Percentiles rank a stretch among this genome's conserved stretches.
phyloP scores from a whole-genome alignment of 2,888 invertebrate species.

The Choreutis nemorana region DNA sequence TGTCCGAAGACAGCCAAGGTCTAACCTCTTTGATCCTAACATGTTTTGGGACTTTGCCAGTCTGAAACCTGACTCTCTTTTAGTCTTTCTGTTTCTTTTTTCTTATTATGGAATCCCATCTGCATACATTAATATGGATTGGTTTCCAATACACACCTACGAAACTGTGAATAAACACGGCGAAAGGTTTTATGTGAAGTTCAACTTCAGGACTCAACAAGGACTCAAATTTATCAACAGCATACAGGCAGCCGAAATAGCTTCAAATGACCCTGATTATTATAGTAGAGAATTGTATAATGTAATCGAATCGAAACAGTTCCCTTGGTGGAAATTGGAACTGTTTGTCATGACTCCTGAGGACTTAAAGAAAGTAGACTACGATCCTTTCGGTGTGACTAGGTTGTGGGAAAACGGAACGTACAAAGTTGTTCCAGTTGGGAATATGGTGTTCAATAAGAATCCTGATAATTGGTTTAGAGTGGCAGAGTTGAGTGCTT shows the following conservation, averaged over 20 bases:
- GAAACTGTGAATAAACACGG: constrained; percentile 79
- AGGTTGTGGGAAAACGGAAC: constrained; percentile 45
- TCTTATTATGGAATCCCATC: constrained; percentile 88
- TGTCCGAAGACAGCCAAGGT: constrained; percentile 63
- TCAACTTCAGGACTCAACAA: constrained; percentile 88
- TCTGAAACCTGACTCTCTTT: constrained; percentile 70
- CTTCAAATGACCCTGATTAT: constrained; percentile 81
- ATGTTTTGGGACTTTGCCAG: constrained; percentile 61
- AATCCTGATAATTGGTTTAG: constrained; percentile 57
- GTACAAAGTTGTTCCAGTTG: constrained; percentile 54
- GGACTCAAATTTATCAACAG: constrained; percentile 77
- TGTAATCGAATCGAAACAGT: constrained; percentile 74
- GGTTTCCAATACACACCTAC: constrained; percentile 89
- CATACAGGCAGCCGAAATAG: constrained; percentile 68
- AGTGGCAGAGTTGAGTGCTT: constrained; percentile 59
- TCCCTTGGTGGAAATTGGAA: constrained; percentile 45
- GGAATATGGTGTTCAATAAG: constrained; percentile 47
- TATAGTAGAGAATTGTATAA: constrained; percentile 83
- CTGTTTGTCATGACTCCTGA: constrained; percentile 44
- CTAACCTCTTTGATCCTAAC: constrained; percentile 30
- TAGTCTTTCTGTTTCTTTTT: constrained; percentile 78
- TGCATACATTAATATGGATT: constrained; percentile 88
- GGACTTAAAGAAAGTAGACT: constrained; percentile 32
- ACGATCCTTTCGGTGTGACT: constrained; percentile 54
- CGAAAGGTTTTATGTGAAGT: constrained; percentile 79